Evolutionary conservation across 2,888 invertebrate genomes (phyloP).

Genomic region (Tenthredo amoena): DNA sequence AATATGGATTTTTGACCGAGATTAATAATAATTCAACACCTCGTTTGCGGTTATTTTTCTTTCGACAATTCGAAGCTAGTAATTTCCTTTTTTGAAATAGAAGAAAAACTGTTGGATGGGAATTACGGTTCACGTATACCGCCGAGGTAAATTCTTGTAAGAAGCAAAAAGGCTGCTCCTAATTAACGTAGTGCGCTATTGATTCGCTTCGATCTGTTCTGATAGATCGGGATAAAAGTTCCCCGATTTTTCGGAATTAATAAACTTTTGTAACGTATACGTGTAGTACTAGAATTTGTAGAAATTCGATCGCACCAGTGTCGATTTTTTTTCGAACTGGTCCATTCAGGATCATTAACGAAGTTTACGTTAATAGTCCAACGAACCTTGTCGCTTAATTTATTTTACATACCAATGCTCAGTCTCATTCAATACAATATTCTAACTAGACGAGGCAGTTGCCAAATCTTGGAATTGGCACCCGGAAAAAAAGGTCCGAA

Average conservation of each 20-base stretch:
- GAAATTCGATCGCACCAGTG: too few species aligned
- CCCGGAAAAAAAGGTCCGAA: neutral
- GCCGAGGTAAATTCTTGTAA: too few species aligned
- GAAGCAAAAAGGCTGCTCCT: too few species aligned
- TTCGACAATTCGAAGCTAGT: neutral
- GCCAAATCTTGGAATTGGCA: neutral
- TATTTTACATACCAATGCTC: neutral
- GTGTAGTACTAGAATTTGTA: too few species aligned
- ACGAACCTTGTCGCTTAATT: neutral
- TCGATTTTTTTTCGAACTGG: too few species aligned
- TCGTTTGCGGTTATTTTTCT: too few species aligned
- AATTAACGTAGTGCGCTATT: neutral
- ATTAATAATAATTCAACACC: too few species aligned
- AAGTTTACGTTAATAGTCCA: neutral
- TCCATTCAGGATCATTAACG: too few species aligned
- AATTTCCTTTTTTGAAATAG: too few species aligned
- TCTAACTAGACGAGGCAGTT: neutral
- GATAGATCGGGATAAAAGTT: neutral
- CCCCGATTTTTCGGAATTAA: neutral
- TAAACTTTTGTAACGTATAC: too few species aligned
- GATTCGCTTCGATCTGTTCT: neutral
- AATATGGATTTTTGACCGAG: slow-evolving; percentile 1
- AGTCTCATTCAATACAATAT: neutral
- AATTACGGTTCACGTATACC: too few species aligned
- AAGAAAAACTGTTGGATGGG: too few species aligned